phyloP scores from a whole-genome alignment of 2,888 invertebrate species.

The Noctua fimbriata region DNA sequence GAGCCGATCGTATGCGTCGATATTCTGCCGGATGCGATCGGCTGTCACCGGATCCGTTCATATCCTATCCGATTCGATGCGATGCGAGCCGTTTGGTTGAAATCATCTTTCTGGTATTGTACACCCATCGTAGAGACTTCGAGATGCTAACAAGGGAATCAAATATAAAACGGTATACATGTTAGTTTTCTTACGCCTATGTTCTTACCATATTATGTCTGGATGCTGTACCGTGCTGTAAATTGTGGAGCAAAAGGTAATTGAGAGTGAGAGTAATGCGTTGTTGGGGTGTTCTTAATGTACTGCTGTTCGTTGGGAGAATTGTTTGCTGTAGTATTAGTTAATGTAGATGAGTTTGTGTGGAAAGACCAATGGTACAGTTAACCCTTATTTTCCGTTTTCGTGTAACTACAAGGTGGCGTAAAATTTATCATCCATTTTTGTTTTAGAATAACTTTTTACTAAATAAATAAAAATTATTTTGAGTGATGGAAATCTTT shows the following conservation, averaged over 20 bases:
- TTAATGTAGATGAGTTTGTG: background rate
- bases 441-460: no score
- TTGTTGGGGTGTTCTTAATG: conserved; percentile 17
- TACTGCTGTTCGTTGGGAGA: conserved; percentile 13
- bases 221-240: background rate
- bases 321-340: conserved; percentile 11
- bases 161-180: background rate
- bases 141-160: no score
- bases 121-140: no score
- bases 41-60: no score
- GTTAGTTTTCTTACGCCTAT: background rate
- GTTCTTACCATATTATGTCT: background rate
- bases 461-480: no score
- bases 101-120: no score
- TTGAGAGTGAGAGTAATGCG: conserved; percentile 35
- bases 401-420: background rate
- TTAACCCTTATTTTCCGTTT: background rate
- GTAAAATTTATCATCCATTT: no score
- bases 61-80: no score
- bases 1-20: no score
- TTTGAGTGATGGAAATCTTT: no score
- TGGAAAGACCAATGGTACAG: background rate
- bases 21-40: no score
- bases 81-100: no score
- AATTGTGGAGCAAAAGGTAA: conserved; percentile 44